Evolutionary conservation across 2,113 vertebrate species (phyloP).

Genomic region (Toxostoma redivivum): DNA sequence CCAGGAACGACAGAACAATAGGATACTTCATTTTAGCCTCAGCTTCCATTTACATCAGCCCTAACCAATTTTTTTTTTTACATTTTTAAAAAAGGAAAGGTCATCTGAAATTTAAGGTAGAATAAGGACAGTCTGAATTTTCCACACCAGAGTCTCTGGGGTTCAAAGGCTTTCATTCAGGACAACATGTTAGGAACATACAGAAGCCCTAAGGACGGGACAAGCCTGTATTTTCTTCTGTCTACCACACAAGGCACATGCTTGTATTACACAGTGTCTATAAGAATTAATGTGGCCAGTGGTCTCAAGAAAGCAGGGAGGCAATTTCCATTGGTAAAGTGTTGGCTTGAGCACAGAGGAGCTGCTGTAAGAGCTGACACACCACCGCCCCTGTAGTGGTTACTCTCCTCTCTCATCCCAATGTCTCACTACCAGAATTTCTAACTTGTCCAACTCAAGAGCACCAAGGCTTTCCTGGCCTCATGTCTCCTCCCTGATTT

Average conservation of each 20-base stretch:
- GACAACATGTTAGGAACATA: neutral
- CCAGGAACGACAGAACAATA: neutral
- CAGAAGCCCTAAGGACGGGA: neutral
- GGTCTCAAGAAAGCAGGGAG: neutral
- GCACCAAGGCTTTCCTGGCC: neutral
- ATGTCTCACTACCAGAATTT: neutral
- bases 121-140: neutral
- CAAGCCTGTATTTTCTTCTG: neutral
- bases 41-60: neutral
- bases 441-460: neutral
- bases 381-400: rapidly evolving
- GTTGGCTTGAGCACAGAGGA: neutral
- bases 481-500: neutral
- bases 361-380: neutral
- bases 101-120: neutral
- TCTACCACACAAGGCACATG: neutral
- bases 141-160: neutral
- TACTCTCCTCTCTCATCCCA: neutral
- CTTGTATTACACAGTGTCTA: neutral
- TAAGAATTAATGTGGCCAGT: neutral
- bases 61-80: neutral
- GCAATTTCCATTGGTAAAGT: neutral
- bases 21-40: neutral
- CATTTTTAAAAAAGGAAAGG: neutral
- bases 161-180: neutral